Percentiles rank a stretch among this genome's conserved stretches.
Conservation (phyloP, 2,113 vertebrate genomes). For the Lontra canadensis region DNA sequence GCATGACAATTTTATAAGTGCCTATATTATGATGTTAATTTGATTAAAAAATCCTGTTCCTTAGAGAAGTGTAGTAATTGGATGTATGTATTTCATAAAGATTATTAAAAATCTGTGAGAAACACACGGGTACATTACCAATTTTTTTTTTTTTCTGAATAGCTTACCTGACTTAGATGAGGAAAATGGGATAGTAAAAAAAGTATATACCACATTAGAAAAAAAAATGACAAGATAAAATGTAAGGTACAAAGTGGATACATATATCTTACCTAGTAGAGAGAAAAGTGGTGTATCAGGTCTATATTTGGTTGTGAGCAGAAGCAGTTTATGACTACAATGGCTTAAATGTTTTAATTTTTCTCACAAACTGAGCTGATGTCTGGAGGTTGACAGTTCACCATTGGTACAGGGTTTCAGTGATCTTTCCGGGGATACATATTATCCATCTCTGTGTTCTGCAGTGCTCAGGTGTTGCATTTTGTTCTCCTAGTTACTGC, state of each 20-base stretch:
- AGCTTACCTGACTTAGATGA: not conserved
- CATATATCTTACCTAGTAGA: not conserved
- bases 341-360: not conserved
- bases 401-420: not conserved
- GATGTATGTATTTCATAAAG: not conserved
- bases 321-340: not conserved
- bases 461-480: not conserved
- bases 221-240: not conserved
- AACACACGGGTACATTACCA: not conserved
- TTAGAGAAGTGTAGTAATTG: not conserved
- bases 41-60: not conserved
- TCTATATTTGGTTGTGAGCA: not conserved
- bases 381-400: not conserved
- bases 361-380: not conserved
- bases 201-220: not conserved
- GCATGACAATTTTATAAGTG: not conserved
- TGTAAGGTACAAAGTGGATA: not conserved
- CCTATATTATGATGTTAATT: not conserved
- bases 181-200: not conserved
- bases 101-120: not conserved
- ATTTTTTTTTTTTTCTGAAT: not conserved
- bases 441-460: not conserved
- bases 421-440: not conserved
- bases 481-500: not conserved
- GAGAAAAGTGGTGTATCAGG: not conserved